These are phyloP conservation scores for Salvelinus sp. DNA, from an alignment of 2,113 vertebrate species.

Conservation along the genomic window DNA sequence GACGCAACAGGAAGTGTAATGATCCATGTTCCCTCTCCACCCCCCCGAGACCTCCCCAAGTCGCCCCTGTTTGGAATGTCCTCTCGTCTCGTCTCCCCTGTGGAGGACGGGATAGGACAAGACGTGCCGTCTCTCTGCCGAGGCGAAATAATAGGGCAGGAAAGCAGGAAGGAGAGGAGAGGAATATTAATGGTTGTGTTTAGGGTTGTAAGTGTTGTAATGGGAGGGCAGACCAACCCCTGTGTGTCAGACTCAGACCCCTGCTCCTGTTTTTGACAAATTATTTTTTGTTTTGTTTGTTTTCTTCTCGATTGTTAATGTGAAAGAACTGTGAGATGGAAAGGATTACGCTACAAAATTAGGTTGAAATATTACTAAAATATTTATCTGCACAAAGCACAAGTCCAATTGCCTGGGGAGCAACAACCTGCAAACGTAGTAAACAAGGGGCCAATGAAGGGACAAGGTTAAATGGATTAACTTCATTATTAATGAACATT, in stretches of 20 bases:
- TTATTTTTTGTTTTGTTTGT: not conserved
- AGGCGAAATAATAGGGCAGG: slow-evolving; percentile 68
- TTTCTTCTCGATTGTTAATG: not conserved
- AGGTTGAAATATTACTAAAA: no score
- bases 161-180: slow-evolving; percentile 61
- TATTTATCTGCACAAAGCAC: no score
- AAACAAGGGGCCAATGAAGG: no score
- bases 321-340: no score
- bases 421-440: no score
- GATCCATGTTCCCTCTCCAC: slow-evolving; percentile 6
- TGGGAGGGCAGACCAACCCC: slow-evolving; percentile 54
- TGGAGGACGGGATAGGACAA: slow-evolving; percentile 61
- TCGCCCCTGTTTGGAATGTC: slow-evolving; percentile 58
- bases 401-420: no score
- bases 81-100: slow-evolving; percentile 51
- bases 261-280: slow-evolving; percentile 18
- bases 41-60: not conserved
- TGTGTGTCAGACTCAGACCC: slow-evolving; percentile 5
- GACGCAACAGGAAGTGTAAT: slow-evolving; percentile 1
- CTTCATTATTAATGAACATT: no score
- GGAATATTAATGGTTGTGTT: slow-evolving; percentile 79
- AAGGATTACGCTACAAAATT: no score
- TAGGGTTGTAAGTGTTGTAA: slow-evolving; percentile 67
- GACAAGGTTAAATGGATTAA: no score
- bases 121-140: slow-evolving; percentile 44